Base-by-base conservation (phyloP, 92 coral and sea anemone species). In the Zoanthus gigantus region DNA sequence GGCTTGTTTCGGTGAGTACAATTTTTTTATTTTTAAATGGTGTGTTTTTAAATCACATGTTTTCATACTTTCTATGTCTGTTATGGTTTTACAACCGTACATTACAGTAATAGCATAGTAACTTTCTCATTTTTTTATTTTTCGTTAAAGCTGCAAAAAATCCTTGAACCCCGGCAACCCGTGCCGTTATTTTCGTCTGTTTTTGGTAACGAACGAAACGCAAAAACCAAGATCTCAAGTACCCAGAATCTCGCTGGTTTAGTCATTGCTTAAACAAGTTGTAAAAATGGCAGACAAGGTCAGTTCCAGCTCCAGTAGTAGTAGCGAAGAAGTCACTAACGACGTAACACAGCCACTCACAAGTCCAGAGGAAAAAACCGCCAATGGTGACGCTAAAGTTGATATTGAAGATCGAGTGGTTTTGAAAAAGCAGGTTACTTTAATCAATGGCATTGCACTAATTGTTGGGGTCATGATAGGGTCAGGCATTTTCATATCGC, bases 401-500 rank as follows among this genome's bases (percentile, higher is more conserved):
- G 86, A 83, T 17, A 75, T 91, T 53, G 88, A 91, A 73, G 93
- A 87, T 74, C 67, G 73, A 28, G 93, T 93, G 28, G 90, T 87
- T 29, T 89, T 97, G 42, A 97, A 97, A 56, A 94, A 96, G 77
- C 94, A 97, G 90, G 98, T 97, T 8, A 83, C 96, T 17, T 88
- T 95, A 37, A 32, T 97, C 50, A 96, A 96, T 83, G 99, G 98
- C 4, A 71, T 97, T 74, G 97, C 98, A 37, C 89, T 97, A 14
- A 97, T 97, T 11, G 99, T 97, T 17, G 99, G 99, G 9, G 96
- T 94, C 45, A 97, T 97, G 92, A 97, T 97, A 78, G 99, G 99
- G 52, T 95, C 98, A 13, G 99, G 99, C 17, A 97, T 97, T 75
- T 97, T 97, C 79, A 96, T 96, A 57, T 97, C 99, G 29, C 99